Conservation (phyloP, 2,797 vertebrate species). For the Podargus strigoides region DNA sequence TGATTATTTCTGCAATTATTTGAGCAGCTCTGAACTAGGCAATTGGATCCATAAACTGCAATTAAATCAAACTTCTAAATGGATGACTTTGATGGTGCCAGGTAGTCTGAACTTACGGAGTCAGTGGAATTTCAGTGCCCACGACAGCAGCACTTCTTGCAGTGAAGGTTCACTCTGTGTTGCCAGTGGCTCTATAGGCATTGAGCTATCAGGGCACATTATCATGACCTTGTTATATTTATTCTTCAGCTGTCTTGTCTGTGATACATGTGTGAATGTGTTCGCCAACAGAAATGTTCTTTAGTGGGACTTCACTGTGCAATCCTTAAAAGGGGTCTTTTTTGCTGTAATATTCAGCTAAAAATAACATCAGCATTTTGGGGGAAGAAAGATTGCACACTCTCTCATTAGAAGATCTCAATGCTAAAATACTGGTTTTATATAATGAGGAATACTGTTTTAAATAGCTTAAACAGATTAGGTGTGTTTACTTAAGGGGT, state of each 20-base stretch:
- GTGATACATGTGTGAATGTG: rapidly evolving
- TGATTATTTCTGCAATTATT: not conserved
- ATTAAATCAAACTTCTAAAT: not conserved
- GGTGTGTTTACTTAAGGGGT: not conserved
- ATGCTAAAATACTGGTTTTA: not conserved
- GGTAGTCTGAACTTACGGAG: not conserved
- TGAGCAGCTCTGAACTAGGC: not conserved
- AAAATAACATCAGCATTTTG: not conserved
- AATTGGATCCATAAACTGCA: not conserved
- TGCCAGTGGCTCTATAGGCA: not conserved
- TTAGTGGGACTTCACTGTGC: not conserved
- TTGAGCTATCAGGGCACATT: not conserved
- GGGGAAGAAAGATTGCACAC: not conserved
- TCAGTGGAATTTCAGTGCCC: not conserved
- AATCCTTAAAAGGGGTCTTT: not conserved
- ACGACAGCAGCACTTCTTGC: not conserved
- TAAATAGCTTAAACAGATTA: not conserved
- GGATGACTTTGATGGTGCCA: not conserved
- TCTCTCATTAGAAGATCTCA: not conserved
- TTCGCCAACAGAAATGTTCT: not conserved
- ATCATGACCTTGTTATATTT: not conserved
- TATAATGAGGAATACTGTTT: not conserved
- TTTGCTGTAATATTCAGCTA: not conserved
- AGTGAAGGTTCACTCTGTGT: not conserved
- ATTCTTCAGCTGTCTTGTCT: not conserved